Base-by-base conservation (phyloP, 2,888 invertebrate species). In the Hecatera dysodea region DNA sequence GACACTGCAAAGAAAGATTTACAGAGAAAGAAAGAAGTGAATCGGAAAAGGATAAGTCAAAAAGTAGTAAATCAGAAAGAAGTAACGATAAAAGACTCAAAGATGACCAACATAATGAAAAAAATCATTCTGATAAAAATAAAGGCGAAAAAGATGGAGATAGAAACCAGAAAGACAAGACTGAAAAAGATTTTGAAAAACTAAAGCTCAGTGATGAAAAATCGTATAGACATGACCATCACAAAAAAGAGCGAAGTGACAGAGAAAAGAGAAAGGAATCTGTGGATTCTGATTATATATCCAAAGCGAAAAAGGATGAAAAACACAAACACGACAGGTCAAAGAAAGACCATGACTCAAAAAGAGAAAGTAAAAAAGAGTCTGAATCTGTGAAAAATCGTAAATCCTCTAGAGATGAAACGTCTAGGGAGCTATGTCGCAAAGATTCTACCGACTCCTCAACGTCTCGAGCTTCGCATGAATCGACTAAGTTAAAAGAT, bases 361-460 rank as follows among this genome's bases (percentile, higher is more conserved):
- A 95, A 87, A 90, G 92, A 53, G 96, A 96, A 29, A 87, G 85
- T 70, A 96, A 96, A 91, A 93, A 93, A 83, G 95, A 95, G 52
- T 85, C 83, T 33, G 96, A 95, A 57, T 81, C 86, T 29, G 81
- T 86, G 24, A 96, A 94, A 90, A 88, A 87, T 79, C 90, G 94
- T 48, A 96, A 96, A 81, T 90, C 93, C 55, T 96, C 96, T 12
- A 91, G 94, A 85, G 96, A 96, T 78, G 96, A 96, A 87, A 88
- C 90, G 53, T 80, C 89, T 1, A 91, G 92, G 85, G 96, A 96
- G 75, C 87, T 96, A 17, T 89, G 90, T 83, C 91, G 96, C 9
- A 96, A 96, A 89, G 96, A 96, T 90, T 96, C 96, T 12, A 96
- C 96, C 22, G 96, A 96, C 83, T 96, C 96, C 8, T 92, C 95